These are phyloP conservation scores for Synergus itoensis DNA, from an alignment of 2,888 invertebrate species.

Conservation along the genomic window DNA sequence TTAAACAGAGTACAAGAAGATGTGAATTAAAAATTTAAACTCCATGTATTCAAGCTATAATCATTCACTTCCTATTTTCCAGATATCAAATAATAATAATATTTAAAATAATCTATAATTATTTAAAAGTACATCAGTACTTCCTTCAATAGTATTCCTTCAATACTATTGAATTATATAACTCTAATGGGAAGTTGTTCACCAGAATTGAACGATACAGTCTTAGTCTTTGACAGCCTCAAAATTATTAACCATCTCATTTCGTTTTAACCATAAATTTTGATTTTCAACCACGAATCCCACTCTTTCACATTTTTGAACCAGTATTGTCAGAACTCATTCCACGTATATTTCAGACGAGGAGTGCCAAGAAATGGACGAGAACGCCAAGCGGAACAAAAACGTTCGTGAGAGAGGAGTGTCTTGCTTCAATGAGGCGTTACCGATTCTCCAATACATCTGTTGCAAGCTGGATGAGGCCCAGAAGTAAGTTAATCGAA, in stretches of 20 bases:
- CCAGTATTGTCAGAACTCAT: background rate
- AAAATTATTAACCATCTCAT: background rate
- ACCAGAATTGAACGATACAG: too few species aligned
- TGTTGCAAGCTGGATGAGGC: constrained; percentile 92
- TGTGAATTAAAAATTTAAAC: constrained; percentile 2
- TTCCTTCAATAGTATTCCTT: too few species aligned
- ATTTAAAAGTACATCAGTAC: background rate
- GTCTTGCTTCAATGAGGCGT: constrained; percentile 93
- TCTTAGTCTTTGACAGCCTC: background rate
- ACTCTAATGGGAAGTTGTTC: too few species aligned
- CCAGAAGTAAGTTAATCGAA: constrained; percentile 81
- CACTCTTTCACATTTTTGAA: background rate
- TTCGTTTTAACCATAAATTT: background rate
- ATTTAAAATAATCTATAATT: background rate
- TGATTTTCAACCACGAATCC: background rate
- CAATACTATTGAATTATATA: too few species aligned
- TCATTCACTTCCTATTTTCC: background rate
- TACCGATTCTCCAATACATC: constrained; percentile 93
- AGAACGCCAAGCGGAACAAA: constrained; percentile 74
- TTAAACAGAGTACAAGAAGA: background rate
- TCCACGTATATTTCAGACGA: constrained; percentile 80
- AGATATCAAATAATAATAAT: background rate
- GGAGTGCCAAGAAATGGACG: constrained; percentile 86
- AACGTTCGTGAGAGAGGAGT: constrained; percentile 83
- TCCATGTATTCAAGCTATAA: background rate